phyloP scores from a whole-genome alignment of 2,797 vertebrate species.

The Halcyon leucocephala region DNA sequence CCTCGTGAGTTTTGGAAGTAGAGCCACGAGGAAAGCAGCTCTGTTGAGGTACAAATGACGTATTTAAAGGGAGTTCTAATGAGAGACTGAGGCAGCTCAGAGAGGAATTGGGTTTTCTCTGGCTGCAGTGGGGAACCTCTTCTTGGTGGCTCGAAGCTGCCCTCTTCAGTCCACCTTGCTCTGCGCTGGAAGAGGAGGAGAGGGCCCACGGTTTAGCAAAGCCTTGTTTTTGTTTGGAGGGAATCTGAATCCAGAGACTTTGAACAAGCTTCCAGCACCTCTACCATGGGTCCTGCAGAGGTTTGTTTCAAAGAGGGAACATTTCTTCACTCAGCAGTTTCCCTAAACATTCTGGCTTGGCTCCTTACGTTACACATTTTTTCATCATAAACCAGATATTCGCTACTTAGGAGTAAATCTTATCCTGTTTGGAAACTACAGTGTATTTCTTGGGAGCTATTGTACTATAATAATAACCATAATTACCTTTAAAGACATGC shows the following conservation, averaged over 20 bases:
- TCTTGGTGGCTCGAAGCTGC: conserved; percentile 43
- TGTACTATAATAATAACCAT: not conserved
- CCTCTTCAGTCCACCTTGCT: conserved; percentile 61
- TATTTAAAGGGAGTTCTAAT: not conserved
- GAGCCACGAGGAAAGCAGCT: not conserved
- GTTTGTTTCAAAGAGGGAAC: not conserved
- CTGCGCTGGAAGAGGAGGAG: rapidly evolving
- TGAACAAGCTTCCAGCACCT: not conserved
- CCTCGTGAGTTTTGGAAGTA: not conserved
- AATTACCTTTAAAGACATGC: not conserved
- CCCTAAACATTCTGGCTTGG: not conserved
- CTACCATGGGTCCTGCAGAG: not conserved
- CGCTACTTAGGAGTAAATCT: not conserved
- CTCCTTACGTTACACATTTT: not conserved
- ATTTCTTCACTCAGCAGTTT: not conserved
- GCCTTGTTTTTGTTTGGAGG: not conserved
- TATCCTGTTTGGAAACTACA: not conserved
- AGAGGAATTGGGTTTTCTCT: not conserved
- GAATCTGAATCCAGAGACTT: not conserved
- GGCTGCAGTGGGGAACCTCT: not conserved
- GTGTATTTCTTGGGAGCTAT: not conserved
- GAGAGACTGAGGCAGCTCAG: not conserved
- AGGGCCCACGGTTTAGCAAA: not conserved
- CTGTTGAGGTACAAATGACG: not conserved
- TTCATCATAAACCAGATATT: not conserved